Conservation (phyloP, 2,888 invertebrate genomes). For the Thereva nobilitata region DNA sequence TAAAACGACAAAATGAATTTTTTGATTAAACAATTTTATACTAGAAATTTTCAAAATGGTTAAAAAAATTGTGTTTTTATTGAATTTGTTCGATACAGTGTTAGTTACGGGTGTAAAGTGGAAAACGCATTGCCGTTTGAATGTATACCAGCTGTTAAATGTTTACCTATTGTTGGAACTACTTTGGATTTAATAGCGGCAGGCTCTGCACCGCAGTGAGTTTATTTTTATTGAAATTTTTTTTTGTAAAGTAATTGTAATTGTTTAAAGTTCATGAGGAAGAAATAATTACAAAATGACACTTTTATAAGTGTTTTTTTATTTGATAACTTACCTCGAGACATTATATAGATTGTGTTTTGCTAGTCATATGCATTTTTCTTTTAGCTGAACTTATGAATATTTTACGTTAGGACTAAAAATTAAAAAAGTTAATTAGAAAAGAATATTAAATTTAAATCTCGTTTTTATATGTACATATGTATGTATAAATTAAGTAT, state of each 20-base stretch:
- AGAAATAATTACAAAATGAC: not conserved
- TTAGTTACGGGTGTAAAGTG: not conserved
- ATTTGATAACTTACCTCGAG: not conserved
- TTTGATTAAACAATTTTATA: not conserved
- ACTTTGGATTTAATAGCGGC: slow-evolving; percentile 62
- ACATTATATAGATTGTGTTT: not conserved
- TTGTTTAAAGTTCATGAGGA: not conserved
- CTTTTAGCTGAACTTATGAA: too few species aligned
- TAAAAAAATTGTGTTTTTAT: not conserved
- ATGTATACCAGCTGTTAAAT: slow-evolving; percentile 61
- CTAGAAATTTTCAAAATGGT: slow-evolving; percentile 3
- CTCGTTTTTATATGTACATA: too few species aligned
- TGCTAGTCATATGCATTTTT: not conserved
- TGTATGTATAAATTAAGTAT: too few species aligned
- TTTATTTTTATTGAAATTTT: slow-evolving; percentile 35
- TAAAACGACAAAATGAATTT: slow-evolving; percentile 7
- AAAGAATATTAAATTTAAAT: too few species aligned
- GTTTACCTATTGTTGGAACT: slow-evolving; percentile 63
- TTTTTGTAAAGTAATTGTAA: slow-evolving; percentile 12
- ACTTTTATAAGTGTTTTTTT: slow-evolving; percentile 5
- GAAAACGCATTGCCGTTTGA: slow-evolving; percentile 46
- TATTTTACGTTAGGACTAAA: too few species aligned
- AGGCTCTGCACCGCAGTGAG: slow-evolving; percentile 64
- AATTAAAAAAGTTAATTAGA: too few species aligned
- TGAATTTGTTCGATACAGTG: not conserved